These are phyloP conservation scores for Osedax frankpressi DNA, from an alignment of 2,888 invertebrate genomes.

Conservation along the genomic window DNA sequence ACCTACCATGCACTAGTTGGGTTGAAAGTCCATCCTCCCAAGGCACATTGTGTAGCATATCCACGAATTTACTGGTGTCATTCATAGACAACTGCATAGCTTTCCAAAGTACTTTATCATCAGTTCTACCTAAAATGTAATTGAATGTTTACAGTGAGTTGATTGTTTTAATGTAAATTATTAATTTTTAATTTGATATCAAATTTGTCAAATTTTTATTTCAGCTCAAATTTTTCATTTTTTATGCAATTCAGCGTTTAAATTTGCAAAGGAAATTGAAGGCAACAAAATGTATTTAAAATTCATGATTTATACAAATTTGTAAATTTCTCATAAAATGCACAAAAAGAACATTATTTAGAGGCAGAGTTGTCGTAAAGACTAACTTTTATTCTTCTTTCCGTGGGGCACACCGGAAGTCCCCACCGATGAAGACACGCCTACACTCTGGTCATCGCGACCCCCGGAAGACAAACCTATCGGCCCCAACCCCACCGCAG, in stretches of 20 bases:
- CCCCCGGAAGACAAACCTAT: background rate
- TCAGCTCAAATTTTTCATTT: too few species aligned
- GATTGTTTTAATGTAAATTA: background rate
- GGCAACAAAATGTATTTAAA: too few species aligned
- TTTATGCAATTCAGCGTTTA: too few species aligned
- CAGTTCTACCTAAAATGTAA: background rate
- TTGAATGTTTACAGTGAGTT: background rate
- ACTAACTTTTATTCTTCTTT: background rate
- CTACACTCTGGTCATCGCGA: background rate
- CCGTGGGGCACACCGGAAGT: background rate
- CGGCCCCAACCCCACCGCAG: background rate
- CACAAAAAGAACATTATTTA: too few species aligned
- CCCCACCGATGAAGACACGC: background rate
- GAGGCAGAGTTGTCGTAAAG: too few species aligned
- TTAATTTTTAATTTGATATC: background rate
- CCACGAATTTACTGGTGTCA: conserved; percentile 44
- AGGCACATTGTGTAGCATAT: conserved; percentile 45
- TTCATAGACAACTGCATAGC: conserved; percentile 41
- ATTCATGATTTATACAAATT: too few species aligned
- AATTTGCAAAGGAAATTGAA: too few species aligned
- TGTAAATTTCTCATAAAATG: too few species aligned
- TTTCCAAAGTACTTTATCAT: conserved; percentile 36
- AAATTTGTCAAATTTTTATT: too few species aligned
- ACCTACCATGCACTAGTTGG: conserved; percentile 39
- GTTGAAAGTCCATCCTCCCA: conserved; percentile 44